Evolutionary conservation across 2,797 vertebrate species (phyloP), one percentile per base, ranked within the genome.

Genomic region (Amniataba percoides): DNA sequence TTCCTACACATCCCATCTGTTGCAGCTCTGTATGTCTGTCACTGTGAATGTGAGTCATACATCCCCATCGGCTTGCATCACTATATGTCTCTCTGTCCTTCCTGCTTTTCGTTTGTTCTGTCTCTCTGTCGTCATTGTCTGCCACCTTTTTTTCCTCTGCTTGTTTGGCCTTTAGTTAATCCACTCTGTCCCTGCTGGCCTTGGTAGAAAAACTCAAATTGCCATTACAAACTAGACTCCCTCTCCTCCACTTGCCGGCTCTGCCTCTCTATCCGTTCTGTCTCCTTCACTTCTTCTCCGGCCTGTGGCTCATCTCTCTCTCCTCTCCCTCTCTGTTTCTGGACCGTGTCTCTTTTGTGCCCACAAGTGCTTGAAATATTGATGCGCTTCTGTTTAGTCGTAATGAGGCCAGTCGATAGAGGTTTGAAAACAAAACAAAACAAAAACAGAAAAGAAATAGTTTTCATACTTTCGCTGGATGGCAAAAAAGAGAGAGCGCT

Each of bases 321-420:
- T 61, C 46, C 23, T 19, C 25, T 77, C 58, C 18, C 27, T 65
- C 45, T 53, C 51, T 16, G 49, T 69, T 45, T 76, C 58, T 80
- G 74, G 68, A 59, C 78, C n/a, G 2, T 55, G 52, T 72, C 75
- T 83, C 73, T 65, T 84, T 78, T 81, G 73, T 74, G 68, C 40
- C 81, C 60, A 48, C 16, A 59, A 78, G 77, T 71, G 77, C 65
- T 63, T 87, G 77, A 88, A 88, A 90, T 91, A 89, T 92, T 86
- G 81, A 90, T 76, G 84, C 36, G 75, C 68, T 27, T 71, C 69
- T 19, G 51, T 79, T 77, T 79, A 59, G 78, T 78, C 71, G 65
- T 85, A 88, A 91, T 72, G 70, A 86, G 76, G 64, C 56, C 63
- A 59, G 84, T 82, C 66, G 40, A 86, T 89, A 34, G 71, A 78